Evolutionary conservation across 2,888 invertebrate species (phyloP), one percentile per base, ranked within the genome.

Genomic region (Meta bourneti): DNA sequence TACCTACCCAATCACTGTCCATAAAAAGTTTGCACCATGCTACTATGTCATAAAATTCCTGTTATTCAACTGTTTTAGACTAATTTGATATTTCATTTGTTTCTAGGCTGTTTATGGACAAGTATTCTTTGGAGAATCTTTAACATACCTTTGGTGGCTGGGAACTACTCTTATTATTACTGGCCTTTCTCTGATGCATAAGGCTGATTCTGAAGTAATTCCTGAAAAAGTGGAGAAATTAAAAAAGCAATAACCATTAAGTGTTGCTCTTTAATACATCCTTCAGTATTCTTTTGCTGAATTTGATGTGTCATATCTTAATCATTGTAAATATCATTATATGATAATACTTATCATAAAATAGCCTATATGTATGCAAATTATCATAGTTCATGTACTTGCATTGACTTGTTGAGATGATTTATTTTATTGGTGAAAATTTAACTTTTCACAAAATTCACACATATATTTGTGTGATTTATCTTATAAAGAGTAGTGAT

Each of bases 61-160:
- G 34, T 34, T 34, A 34, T 34, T 34, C 34, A 34, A 4, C 34
- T 34, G 34, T 34, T 34, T 34, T 34, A 34, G 34, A 4, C 34
- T 34, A 34, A 34, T 34, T 34, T 16, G 7, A 7, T 77, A 16
- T 49, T 77, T 51, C 74, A 19, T 34, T 74, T 9, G 19, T 19
- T 95, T 95, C 70, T 95, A 98, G 98, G 97, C 97, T 75, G 90
- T 97, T 70, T 95, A 97, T 88, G 98, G 98, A 4, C 94, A 96
- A 85, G 91, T 96, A 8, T 94, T 97, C 74, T 98, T 97, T 95
- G 95, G 96, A 34, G 98, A 98, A 95, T 95, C 96, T 0, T 96
- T 97, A 0, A 96, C 97, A 0, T 81, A 96, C 7, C 94, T 96
- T 69, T 97, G 97, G 96, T 97, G 97, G 96, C 94, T 96, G 11